These are phyloP conservation scores for Mycalesis mineus DNA, from an alignment of 2,888 invertebrate species.

Conservation along the genomic window DNA sequence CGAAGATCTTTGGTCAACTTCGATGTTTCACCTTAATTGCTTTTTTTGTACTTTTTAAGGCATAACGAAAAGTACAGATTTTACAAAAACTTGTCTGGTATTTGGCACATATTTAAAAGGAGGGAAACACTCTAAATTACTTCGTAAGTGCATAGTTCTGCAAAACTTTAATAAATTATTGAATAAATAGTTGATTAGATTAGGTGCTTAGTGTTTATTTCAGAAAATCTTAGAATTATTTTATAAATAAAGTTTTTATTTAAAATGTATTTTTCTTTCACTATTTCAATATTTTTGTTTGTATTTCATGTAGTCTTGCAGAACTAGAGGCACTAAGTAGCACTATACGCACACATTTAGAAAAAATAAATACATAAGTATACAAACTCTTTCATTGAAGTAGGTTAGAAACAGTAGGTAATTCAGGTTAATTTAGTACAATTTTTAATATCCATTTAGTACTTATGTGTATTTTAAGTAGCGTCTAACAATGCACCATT, in stretches of 20 bases:
- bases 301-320: slow-evolving; percentile 26
- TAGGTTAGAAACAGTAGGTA: no score
- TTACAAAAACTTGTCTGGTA: slow-evolving; percentile 70
- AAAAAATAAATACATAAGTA: no score
- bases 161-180: slow-evolving; percentile 41
- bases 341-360: no score
- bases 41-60: slow-evolving; percentile 47
- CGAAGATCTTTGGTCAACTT: background rate
- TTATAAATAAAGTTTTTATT: background rate
- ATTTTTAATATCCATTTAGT: no score
- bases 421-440: no score
- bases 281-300: slow-evolving; percentile 6
- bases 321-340: slow-evolving; percentile 31
- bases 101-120: slow-evolving; percentile 71
- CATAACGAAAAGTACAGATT: slow-evolving; percentile 57
- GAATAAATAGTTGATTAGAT: background rate
- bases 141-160: slow-evolving; percentile 77
- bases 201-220: background rate
- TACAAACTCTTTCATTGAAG: no score
- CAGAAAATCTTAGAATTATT: no score
- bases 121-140: slow-evolving; percentile 41
- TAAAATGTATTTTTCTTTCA: background rate
- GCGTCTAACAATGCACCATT: background rate
- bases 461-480: background rate
- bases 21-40: slow-evolving; percentile 6